phyloP scores from a whole-genome alignment of 2,113 vertebrate genomes.

The Phocoena phocoena region DNA sequence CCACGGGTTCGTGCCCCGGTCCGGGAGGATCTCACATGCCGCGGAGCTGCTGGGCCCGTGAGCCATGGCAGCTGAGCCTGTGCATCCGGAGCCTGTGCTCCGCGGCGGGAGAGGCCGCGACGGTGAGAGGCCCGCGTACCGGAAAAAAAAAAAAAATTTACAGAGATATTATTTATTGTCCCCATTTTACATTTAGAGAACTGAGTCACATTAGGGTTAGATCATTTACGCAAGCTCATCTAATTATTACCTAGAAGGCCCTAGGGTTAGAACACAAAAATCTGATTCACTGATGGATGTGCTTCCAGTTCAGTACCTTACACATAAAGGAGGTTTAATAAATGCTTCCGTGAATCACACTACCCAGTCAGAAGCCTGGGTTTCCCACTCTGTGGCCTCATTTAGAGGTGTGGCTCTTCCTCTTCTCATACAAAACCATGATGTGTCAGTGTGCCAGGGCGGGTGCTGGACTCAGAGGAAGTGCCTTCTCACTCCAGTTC shows the following conservation, averaged over 20 bases:
- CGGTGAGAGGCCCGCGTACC: no score
- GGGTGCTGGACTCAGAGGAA: neutral
- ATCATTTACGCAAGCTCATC: neutral
- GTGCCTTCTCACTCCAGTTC: neutral
- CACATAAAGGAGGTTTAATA: neutral
- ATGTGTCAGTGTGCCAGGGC: neutral
- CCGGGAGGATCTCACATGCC: no score
- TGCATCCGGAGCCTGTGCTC: no score
- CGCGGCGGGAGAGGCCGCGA: no score
- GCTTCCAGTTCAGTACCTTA: neutral
- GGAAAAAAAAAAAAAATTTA: neutral
- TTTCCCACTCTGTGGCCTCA: neutral
- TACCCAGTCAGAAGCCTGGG: no score
- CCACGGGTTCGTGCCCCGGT: no score
- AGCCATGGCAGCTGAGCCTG: no score
- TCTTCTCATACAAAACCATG: neutral
- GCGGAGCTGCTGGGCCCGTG: no score
- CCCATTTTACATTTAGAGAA: neutral
- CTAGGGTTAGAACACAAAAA: neutral
- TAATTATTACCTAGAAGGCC: neutral
- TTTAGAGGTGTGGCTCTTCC: neutral
- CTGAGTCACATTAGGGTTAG: neutral
- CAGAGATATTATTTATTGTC: neutral
- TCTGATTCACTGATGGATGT: neutral
- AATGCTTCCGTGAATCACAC: neutral